Base-by-base conservation (phyloP, 2,113 vertebrate species). In the Salminus brasiliensis region DNA sequence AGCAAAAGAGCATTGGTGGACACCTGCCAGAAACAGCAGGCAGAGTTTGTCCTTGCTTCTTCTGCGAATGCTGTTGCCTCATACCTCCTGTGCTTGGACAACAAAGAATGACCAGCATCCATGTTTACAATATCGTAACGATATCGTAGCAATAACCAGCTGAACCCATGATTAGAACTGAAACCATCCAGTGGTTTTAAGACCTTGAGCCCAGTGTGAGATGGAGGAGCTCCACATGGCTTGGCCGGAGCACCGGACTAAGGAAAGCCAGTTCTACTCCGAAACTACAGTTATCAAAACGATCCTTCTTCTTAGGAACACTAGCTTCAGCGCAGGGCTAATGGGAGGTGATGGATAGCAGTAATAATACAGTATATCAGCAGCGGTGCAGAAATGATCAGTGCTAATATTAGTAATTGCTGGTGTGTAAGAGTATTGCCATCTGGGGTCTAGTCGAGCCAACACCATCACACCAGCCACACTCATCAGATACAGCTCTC, bases 371-470 rank as follows among this genome's bases (percentile, higher is more conserved):
- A 47, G 2, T 21, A n/a, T 29, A 76, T 65, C 52, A 59, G 25
- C 23, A 45, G 57, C 9, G 13, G 18, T 34, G 55, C 52, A 60
- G 27, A 30, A 43, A 32, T 23, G n/a, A 70, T 49, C 16, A 16
- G 53, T 13, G 15, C 25, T 57, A 18, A 57, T 71, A 70, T 62
- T 70, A 30, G 52, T 62, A 63, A 45, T 16, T 49, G 73, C 16
- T 45, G 60, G 30, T 16, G 60, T 63, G 27, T 18, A 29, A 30
- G 27, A 60, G 25, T 57, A 30, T 59, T 18, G 66, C n/a, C 23
- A 27, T 49, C 27, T 45, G 32, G 45, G 74, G n/a, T 63, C 4
- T 68, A 67, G 66, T 21, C 29, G 30, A 16, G 21, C 21, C 27
- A 53, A 78, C 41, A 41, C 29, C 53, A 21, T n/a, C n/a, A n/a